Base-by-base conservation (phyloP, 23 tunicate genomes). In the Diplosoma virens region DNA sequence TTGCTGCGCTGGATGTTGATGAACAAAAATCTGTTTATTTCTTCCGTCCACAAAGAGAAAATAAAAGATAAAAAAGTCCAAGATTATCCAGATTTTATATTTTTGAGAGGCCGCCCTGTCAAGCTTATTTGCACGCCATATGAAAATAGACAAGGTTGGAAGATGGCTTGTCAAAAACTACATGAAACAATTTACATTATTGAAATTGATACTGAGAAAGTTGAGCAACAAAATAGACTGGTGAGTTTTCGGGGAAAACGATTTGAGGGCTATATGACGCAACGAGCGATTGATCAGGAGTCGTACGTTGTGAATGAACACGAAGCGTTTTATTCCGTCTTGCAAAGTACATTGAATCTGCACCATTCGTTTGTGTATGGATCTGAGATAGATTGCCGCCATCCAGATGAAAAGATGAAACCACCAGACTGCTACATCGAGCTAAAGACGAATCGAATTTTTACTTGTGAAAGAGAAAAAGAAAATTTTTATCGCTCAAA, bases 81-180 rank as follows among this genome's bases (percentile, higher is more conserved):
- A 23, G 58, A 45, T 9, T 58, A 47, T 33, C 97, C 97, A 22
- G 90, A 90, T 37, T 79, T 90, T 66, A 50, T 90, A 4, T 65
- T 84, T 7, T 90, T 90, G 97, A 61, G 97, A 14, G 97, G 97
- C 2, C 89, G 84, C 53, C 66, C 84, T 14, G 79, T 90, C 4
- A 90, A 90, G 41, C 26, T 90, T 20, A 90, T 90, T 90, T 84
- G 89, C 66, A 90, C 97, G 54, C 97, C 97, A 6, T 90, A 35
- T 79, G 97, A 90, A 58, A 84, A 75, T 16, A 68, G 87, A 20
- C 90, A 90, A 6, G 97, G 90, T 7, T 90, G 97, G 97, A 65
- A 46, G 4, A 84, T 90, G 89, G 97, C 97, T 27, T 65, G 83
- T 4, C 89, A 90, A 48, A 84, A 84, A 54, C 41, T 84, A 2